Evolutionary conservation across 2,888 invertebrate genomes (phyloP).

Genomic region (Muscina levida): DNA sequence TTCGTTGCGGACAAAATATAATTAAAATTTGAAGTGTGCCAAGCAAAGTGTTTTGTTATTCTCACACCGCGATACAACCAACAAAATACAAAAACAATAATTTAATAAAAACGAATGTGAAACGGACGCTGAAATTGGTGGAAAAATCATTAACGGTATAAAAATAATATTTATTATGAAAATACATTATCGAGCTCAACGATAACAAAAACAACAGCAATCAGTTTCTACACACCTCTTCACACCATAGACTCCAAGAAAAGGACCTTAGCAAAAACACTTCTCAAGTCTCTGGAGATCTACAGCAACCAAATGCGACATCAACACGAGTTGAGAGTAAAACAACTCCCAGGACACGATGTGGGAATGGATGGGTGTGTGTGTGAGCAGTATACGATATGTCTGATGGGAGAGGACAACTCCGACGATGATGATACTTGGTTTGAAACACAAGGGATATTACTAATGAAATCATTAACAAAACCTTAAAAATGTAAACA

Average conservation of each 20-base stretch:
- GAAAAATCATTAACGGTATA: constrained; percentile 58
- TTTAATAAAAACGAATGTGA: constrained; percentile 50
- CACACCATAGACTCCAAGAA: constrained; percentile 55
- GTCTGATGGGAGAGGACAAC: too few relatives aligned
- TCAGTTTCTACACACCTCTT: constrained; percentile 50
- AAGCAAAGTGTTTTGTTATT: not conserved
- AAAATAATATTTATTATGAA: constrained; percentile 62
- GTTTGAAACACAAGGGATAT: constrained; percentile 61
- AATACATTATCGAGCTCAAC: constrained; percentile 48
- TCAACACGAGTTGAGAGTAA: constrained; percentile 17
- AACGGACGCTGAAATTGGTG: constrained; percentile 39
- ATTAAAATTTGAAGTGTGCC: constrained; percentile 45
- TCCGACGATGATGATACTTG: constrained; percentile 13
- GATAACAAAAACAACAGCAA: constrained; percentile 31
- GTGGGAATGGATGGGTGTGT: too few relatives aligned
- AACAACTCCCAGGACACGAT: constrained; percentile 48
- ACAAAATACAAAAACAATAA: constrained; percentile 34
- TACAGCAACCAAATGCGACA: constrained; percentile 37
- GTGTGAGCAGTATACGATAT: too few relatives aligned
- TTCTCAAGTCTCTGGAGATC: constrained; percentile 56
- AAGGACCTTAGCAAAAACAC: not conserved
- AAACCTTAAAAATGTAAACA: constrained; percentile 70
- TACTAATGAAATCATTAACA: constrained; percentile 69
- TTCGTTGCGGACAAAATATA: constrained; percentile 27
- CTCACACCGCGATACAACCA: constrained; percentile 36